These are phyloP conservation scores for Phoxinus dragarum DNA, from an alignment of 2,797 vertebrate species.

Conservation along the genomic window DNA sequence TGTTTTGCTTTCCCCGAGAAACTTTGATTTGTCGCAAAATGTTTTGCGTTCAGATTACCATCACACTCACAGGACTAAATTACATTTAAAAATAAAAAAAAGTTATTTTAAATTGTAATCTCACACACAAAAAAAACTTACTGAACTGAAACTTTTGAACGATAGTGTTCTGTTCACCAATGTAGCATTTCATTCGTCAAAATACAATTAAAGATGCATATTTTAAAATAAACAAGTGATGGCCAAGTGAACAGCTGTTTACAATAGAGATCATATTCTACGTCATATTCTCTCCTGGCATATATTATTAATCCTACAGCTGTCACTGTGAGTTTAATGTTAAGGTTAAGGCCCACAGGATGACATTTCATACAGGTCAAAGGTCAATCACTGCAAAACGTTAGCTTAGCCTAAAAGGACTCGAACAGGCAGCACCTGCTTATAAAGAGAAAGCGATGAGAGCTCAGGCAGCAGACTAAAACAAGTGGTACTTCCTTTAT, in stretches of 20 bases:
- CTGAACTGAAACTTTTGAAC: not conserved
- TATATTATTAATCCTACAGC: slow-evolving; percentile 5
- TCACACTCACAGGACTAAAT: too few relatives aligned
- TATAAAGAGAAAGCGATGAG: slow-evolving; percentile 2
- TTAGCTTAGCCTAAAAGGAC: not conserved
- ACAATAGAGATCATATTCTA: not conserved
- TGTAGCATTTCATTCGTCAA: too few relatives aligned
- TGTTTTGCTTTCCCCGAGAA: too few relatives aligned
- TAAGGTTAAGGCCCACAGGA: not conserved
- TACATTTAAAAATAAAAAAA: too few relatives aligned
- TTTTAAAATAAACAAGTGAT: not conserved
- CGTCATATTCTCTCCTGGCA: not conserved
- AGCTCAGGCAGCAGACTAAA: slow-evolving; percentile 11
- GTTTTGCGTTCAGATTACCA: too few relatives aligned
- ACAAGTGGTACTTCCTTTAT: slow-evolving; percentile 27
- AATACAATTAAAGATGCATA: too few relatives aligned
- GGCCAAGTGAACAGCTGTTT: not conserved
- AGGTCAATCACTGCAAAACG: not conserved
- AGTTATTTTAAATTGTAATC: too few relatives aligned
- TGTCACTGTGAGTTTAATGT: slow-evolving; percentile 6
- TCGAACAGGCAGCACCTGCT: slow-evolving; percentile 2
- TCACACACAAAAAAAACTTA: too few relatives aligned
- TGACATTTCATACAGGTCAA: slow-evolving; percentile 1
- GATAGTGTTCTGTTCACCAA: not conserved
- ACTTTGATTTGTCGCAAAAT: too few relatives aligned